These are phyloP conservation scores for Vesta saturnalis DNA, from an alignment of 2,888 invertebrate species.

Conservation along the genomic window DNA sequence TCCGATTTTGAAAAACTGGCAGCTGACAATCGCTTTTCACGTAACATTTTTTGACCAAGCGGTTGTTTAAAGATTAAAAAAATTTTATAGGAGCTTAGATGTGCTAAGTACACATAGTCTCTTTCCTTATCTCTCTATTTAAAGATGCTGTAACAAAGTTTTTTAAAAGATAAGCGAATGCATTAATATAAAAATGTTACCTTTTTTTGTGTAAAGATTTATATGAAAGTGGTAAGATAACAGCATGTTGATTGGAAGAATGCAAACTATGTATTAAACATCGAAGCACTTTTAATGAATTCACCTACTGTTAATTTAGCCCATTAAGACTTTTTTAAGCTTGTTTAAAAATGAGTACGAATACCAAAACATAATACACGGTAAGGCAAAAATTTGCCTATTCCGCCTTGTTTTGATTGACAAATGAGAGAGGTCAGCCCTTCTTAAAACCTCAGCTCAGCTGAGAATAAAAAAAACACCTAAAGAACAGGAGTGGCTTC, in stretches of 20 bases:
- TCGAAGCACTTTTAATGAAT: not conserved
- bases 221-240: conserved; percentile 43
- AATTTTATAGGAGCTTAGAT: conserved; percentile 26
- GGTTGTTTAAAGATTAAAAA: too few relatives aligned
- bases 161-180: conserved; percentile 27
- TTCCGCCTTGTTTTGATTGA: conserved; percentile 45
- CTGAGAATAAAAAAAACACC: not conserved
- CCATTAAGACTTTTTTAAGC: not conserved
- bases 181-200: conserved; percentile 18
- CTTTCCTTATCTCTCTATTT: conserved; percentile 42
- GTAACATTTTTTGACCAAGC: conserved; percentile 47
- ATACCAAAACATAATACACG: conserved; percentile 38
- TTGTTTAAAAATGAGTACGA: conserved; percentile 44
- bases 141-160: conserved; percentile 44
- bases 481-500: conserved; percentile 31
- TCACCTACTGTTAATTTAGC: not conserved
- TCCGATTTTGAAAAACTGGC: conserved; percentile 51
- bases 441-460: conserved; percentile 20
- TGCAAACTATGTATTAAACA: not conserved
- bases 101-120: conserved; percentile 45
- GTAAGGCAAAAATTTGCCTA: conserved; percentile 40
- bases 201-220: conserved; percentile 26
- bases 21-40: conserved; percentile 50
- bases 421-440: conserved; percentile 44
- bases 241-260: conserved; percentile 48